Conservation (phyloP, 2,888 invertebrate species). For the Tenthredo livida region DNA sequence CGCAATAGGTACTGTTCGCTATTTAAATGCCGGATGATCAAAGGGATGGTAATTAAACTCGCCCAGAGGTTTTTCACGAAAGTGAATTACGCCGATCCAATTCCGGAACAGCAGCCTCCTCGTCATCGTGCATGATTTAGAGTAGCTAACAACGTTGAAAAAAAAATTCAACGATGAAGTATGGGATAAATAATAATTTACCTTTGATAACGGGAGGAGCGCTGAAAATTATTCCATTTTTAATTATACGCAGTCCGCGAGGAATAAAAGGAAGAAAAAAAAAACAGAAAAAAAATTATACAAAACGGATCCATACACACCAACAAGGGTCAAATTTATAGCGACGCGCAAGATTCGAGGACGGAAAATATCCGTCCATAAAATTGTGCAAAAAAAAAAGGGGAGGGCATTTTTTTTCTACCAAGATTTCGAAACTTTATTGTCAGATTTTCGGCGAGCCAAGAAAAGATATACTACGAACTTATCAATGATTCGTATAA, state of each 20-base stretch:
- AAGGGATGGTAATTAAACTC: not conserved
- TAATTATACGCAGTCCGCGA: not conserved
- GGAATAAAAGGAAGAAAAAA: not conserved
- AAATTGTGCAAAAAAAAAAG: not conserved
- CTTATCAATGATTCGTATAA: not conserved
- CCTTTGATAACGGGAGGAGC: not conserved
- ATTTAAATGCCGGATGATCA: conserved; percentile 9
- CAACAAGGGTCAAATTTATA: not conserved
- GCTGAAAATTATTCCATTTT: not conserved
- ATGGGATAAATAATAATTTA: not conserved
- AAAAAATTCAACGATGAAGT: not conserved
- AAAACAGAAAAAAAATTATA: not conserved
- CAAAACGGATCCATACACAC: not conserved
- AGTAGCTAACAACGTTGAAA: conserved; percentile 16
- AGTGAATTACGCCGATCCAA: conserved; percentile 23
- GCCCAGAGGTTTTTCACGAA: conserved; percentile 1
- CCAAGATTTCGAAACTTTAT: not conserved
- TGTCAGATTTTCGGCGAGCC: no score
- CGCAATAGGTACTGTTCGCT: not conserved
- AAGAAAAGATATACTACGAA: not conserved
- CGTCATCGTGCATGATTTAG: conserved; percentile 12
- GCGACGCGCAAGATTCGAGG: not conserved
- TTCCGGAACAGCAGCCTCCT: conserved; percentile 19
- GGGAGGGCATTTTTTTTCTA: not conserved
- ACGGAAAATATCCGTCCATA: not conserved